Evolutionary conservation across 2,888 invertebrate genomes (phyloP).

Genomic region (Amblyjoppa proteus): DNA sequence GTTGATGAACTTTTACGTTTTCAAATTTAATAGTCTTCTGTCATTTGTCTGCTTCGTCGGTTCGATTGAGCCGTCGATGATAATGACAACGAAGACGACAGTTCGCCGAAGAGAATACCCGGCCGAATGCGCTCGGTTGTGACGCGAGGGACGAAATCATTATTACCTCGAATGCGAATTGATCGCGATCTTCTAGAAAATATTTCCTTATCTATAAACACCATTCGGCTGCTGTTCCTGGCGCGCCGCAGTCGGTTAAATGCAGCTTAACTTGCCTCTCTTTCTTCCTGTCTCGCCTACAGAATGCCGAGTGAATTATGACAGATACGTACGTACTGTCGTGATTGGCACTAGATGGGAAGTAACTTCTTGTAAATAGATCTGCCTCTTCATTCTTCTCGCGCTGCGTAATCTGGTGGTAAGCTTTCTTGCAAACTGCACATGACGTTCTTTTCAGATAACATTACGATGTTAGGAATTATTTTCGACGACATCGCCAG

Average conservation of each 20-base stretch:
- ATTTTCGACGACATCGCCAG: not conserved
- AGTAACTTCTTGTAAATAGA: slow-evolving; percentile 14
- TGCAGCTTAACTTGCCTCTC: not conserved
- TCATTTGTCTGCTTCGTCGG: not conserved
- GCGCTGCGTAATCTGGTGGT: slow-evolving; percentile 1
- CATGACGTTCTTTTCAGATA: slow-evolving; percentile 21
- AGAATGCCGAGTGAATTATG: slow-evolving; percentile 29
- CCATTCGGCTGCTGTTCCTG: slow-evolving; percentile 43
- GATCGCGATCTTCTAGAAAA: slow-evolving; percentile 53
- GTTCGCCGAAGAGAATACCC: slow-evolving; percentile 40
- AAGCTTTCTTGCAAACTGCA: slow-evolving; percentile 13
- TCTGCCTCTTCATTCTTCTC: not conserved
- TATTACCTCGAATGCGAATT: slow-evolving; percentile 44
- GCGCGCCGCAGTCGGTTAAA: slow-evolving; percentile 19
- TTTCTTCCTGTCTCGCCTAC: slow-evolving; percentile 4
- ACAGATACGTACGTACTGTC: not conserved
- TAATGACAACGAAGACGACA: slow-evolving; percentile 14
- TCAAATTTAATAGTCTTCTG: not conserved
- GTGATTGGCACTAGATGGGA: slow-evolving; percentile 12
- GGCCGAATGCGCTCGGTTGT: slow-evolving; percentile 47
- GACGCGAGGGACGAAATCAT: slow-evolving; percentile 40
- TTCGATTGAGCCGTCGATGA: slow-evolving; percentile 9
- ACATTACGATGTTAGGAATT: slow-evolving; percentile 13
- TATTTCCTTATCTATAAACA: slow-evolving; percentile 61
- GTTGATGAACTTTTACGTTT: not conserved